These are phyloP conservation scores for Paracentrotus lividus DNA, from an alignment of 53 echinoderm and acorn worm species.

Conservation along the genomic window DNA sequence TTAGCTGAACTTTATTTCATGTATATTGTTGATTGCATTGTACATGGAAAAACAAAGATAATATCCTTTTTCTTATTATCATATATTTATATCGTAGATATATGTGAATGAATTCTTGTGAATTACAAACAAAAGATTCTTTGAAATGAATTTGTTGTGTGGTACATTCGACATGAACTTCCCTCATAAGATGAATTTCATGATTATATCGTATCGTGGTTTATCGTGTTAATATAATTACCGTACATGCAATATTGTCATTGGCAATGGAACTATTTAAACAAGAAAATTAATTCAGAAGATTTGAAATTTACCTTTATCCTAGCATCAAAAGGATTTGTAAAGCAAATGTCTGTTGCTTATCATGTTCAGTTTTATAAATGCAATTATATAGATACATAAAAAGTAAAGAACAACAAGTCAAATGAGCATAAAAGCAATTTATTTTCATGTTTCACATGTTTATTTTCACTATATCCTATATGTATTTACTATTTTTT, in stretches of 20 bases:
- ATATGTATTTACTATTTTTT: background rate
- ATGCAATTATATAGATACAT: no score
- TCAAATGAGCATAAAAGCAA: no score
- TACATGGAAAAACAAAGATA: background rate
- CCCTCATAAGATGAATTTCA: background rate
- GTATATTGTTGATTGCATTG: conserved; percentile 26
- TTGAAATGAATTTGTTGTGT: background rate
- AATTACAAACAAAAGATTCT: background rate
- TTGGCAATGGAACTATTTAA: background rate
- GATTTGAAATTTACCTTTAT: no score
- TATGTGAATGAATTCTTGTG: background rate
- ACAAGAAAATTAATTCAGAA: no score
- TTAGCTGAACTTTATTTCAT: conserved; percentile 45
- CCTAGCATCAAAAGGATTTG: no score
- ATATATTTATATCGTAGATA: conserved; percentile 25
- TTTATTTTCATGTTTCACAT: no score
- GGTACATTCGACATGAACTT: conserved; percentile 4
- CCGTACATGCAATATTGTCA: background rate
- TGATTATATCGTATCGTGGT: background rate
- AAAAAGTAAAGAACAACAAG: no score
- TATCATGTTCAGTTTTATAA: no score
- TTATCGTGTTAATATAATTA: background rate
- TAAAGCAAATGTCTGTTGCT: no score
- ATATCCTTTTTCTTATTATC: conserved; percentile 23
- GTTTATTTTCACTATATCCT: background rate